Conservation (phyloP, 2,888 invertebrate genomes). For the Sceliomorpha sp. region DNA sequence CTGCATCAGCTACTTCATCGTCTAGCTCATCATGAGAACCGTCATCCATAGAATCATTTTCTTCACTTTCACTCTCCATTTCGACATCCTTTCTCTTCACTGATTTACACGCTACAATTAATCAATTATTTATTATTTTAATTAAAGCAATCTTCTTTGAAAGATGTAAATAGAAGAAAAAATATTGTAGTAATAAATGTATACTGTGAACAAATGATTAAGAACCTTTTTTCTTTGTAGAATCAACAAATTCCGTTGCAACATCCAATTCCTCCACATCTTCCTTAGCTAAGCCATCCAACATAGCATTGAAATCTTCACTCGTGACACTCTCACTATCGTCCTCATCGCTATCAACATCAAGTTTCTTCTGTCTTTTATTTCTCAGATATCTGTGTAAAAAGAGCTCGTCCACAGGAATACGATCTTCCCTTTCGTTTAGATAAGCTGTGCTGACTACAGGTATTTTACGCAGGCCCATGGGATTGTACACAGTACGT, state of each 20-base stretch:
- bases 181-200: constrained; percentile 5
- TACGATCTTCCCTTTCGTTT: constrained; percentile 85
- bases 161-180: no score
- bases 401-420: constrained; percentile 95
- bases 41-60: constrained; percentile 61
- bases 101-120: no score
- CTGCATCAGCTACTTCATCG: constrained; percentile 70
- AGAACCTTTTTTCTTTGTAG: constrained; percentile 71
- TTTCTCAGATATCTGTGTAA: constrained; percentile 85
- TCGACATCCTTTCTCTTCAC: constrained; percentile 64
- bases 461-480: constrained; percentile 86
- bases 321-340: constrained; percentile 79
- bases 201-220: constrained; percentile 35
- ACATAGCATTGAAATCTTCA: constrained; percentile 82
- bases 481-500: constrained; percentile 86
- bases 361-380: no score
- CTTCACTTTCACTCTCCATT: constrained; percentile 46
- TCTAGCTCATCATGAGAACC: no score
- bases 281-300: constrained; percentile 77
- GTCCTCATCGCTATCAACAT: constrained; percentile 79
- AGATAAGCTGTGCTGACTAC: constrained; percentile 88
- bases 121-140: no score
- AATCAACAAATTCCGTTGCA: constrained; percentile 78
- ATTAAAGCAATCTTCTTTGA: no score
- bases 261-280: constrained; percentile 85